phyloP scores from a whole-genome alignment of 2,888 invertebrate genomes.

The Eudemis profundana region DNA sequence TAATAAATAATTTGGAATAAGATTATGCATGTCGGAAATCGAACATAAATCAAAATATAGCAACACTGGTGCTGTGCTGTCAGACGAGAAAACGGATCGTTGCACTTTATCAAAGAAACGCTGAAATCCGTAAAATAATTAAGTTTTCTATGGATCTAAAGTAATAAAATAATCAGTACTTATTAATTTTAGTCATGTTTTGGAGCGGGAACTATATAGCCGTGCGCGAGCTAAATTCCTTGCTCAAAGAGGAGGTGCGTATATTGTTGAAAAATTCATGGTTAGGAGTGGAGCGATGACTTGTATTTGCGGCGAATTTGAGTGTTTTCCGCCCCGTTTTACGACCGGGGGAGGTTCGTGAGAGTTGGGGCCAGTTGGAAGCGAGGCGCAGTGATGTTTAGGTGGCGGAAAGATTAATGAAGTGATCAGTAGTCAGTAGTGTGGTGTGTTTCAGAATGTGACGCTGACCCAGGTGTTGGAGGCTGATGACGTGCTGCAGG shows the following conservation, averaged over 20 bases:
- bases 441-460: conserved; percentile 89
- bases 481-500: conserved; percentile 97
- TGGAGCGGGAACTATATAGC: conserved; percentile 91
- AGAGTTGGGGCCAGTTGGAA: conserved; percentile 1
- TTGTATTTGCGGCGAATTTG: conserved; percentile 54
- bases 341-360: conserved; percentile 6
- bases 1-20: not conserved
- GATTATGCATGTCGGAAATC: not conserved
- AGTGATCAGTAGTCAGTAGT: conserved; percentile 39
- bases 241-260: conserved; percentile 91
- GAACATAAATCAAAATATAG: not conserved
- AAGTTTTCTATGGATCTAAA: conserved; percentile 79
- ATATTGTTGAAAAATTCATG: conserved; percentile 74
- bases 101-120: conserved; percentile 70
- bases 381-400: conserved; percentile 13
- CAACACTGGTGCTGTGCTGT: conserved; percentile 44
- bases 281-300: conserved; percentile 67
- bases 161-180: conserved; percentile 69
- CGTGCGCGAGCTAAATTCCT: conserved; percentile 90
- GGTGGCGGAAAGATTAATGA: conserved; percentile 32
- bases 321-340: conserved; percentile 48
- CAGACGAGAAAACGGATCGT: conserved; percentile 76
- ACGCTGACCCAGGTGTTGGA: conserved; percentile 96
- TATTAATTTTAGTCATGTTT: conserved; percentile 89
- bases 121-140: conserved; percentile 68